Evolutionary conservation across 2,888 invertebrate species (phyloP).

Genomic region (Habroteleia sp.): DNA sequence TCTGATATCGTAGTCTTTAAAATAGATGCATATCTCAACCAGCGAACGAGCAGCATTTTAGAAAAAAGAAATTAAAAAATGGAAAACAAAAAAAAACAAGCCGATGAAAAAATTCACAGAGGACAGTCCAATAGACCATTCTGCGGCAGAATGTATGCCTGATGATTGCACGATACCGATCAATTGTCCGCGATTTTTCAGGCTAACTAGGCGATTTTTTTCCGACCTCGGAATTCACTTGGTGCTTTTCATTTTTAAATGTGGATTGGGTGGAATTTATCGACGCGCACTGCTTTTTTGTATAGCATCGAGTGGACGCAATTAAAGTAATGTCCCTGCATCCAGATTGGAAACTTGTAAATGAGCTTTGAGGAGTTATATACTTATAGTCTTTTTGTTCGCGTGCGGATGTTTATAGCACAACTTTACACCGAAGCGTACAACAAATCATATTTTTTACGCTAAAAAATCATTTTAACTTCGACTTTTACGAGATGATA

Average conservation of each 20-base stretch:
- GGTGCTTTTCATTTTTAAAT: slow-evolving; percentile 37
- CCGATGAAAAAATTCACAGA: slow-evolving; percentile 30
- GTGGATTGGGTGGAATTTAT: slow-evolving; percentile 18
- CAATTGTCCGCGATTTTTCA: slow-evolving; percentile 29
- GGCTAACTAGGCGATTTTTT: slow-evolving; percentile 1
- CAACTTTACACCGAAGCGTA: slow-evolving; percentile 13
- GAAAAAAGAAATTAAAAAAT: slow-evolving; percentile 7
- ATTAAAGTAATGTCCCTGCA: slow-evolving; percentile 30
- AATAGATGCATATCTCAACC: slow-evolving; percentile 56
- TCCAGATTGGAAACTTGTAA: slow-evolving; percentile 21
- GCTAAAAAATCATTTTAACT: slow-evolving; percentile 10
- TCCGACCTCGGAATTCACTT: not conserved
- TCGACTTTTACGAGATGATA: slow-evolving; percentile 12
- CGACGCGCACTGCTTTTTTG: slow-evolving; percentile 16
- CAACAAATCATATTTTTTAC: slow-evolving; percentile 6
- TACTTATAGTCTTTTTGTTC: slow-evolving; percentile 10
- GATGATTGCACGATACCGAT: slow-evolving; percentile 47
- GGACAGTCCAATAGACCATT: slow-evolving; percentile 47
- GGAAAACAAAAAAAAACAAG: not conserved
- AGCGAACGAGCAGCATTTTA: slow-evolving; percentile 31
- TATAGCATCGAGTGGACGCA: slow-evolving; percentile 8
- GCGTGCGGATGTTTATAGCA: slow-evolving; percentile 4
- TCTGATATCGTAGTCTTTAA: slow-evolving; percentile 60
- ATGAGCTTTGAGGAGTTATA: slow-evolving; percentile 29
- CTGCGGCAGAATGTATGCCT: slow-evolving; percentile 17